phyloP scores from a whole-genome alignment of 2,797 vertebrate species.

The Hyperoplus immaculatus region DNA sequence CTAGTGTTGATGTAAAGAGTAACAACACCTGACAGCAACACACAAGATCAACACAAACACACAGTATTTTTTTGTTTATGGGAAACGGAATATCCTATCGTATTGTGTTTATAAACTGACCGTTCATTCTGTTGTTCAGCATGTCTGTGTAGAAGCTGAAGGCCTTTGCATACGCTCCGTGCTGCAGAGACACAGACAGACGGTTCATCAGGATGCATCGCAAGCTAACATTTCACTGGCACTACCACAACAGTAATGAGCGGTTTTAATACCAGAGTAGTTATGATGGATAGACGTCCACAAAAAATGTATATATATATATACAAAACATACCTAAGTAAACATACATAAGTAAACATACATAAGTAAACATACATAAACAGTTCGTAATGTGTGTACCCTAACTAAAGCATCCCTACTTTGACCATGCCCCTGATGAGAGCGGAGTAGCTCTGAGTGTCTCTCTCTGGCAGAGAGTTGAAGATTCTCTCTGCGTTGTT shows the following conservation, averaged over 20 bases:
- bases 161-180: constrained; percentile 86
- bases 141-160: constrained; percentile 89
- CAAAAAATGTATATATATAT: too few relatives aligned
- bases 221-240: not conserved
- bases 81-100: too few relatives aligned
- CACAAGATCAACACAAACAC: not conserved
- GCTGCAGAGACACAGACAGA: constrained; percentile 76
- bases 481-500: constrained; percentile 96
- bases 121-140: constrained; percentile 89
- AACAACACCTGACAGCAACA: not conserved
- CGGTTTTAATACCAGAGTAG: too few relatives aligned
- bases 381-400: too few relatives aligned
- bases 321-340: too few relatives aligned
- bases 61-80: not conserved
- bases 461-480: constrained; percentile 91
- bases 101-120: constrained; percentile 77
- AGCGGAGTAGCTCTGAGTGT: constrained; percentile 88
- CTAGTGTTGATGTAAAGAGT: not conserved
- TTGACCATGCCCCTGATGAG: constrained; percentile 96
- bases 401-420: constrained; percentile 76
- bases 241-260: too few relatives aligned
- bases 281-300: too few relatives aligned
- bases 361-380: too few relatives aligned
- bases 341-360: too few relatives aligned
- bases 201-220: not conserved